phyloP scores from a whole-genome alignment of 2,797 vertebrate species.

The Oreonectes daqikongensis region DNA sequence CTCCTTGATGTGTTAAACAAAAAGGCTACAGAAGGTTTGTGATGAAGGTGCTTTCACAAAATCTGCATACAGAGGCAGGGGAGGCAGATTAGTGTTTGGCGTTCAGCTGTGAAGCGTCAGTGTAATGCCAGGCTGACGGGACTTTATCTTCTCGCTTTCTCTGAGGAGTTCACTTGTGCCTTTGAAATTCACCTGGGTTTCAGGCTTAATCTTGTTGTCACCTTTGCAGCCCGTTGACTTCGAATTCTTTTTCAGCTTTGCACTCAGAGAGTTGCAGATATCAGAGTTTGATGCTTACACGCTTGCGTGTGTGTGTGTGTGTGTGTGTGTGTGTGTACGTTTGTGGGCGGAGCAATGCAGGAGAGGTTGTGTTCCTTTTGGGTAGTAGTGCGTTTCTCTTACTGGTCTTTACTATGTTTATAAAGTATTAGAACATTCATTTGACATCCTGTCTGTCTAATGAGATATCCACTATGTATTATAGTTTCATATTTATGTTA shows the following conservation, averaged over 20 bases:
- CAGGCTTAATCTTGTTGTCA: slow-evolving; percentile 28
- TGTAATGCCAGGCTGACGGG: slow-evolving; percentile 47
- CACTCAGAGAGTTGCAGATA: neutral
- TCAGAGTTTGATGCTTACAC: too few relatives aligned
- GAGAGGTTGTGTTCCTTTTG: too few relatives aligned
- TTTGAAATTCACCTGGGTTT: slow-evolving; percentile 51
- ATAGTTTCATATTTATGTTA: too few relatives aligned
- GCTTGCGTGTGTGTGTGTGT: neutral
- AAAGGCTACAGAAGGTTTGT: slow-evolving; percentile 33
- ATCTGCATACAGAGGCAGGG: slow-evolving; percentile 26
- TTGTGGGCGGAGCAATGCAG: too few relatives aligned
- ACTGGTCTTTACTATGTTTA: too few relatives aligned
- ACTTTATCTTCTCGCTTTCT: slow-evolving; percentile 43
- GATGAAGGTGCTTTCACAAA: slow-evolving; percentile 36
- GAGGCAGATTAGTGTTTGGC: slow-evolving; percentile 58
- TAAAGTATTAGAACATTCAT: too few relatives aligned
- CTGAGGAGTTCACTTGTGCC: slow-evolving; percentile 44
- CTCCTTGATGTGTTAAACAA: slow-evolving; percentile 54
- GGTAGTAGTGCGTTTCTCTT: too few relatives aligned
- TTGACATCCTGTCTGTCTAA: too few relatives aligned
- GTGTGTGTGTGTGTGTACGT: too few relatives aligned
- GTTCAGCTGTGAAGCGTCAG: slow-evolving; percentile 41
- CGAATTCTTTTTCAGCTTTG: neutral
- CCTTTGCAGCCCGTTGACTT: slow-evolving; percentile 14
- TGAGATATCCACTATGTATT: too few relatives aligned